A percentile compares a stretch with the other conserved stretches of the same genome.
phyloP scores from a whole-genome alignment of 1,140 invertebrate genomes.

The Diorhabda sublineata region DNA sequence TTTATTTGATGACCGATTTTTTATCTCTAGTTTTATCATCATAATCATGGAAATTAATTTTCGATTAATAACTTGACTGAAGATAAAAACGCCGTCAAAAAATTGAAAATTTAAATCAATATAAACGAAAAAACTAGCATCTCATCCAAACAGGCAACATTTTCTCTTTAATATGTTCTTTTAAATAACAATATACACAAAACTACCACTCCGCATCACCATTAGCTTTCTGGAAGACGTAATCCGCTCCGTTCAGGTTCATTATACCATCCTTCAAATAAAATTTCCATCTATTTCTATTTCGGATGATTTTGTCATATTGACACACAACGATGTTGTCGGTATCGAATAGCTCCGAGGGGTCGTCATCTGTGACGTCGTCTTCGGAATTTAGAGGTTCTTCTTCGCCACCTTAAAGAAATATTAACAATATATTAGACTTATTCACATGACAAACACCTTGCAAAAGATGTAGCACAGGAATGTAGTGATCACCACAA shows the following conservation, averaged over 20 bases:
- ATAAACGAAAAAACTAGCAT: background rate
- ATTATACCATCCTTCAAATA: conserved; percentile 99
- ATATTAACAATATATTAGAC: background rate
- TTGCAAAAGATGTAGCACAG: no score
- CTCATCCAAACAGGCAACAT: background rate
- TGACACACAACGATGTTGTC: conserved; percentile 99
- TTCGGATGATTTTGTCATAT: conserved; percentile 98
- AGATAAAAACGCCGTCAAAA: no score
- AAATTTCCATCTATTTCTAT: conserved; percentile 99
- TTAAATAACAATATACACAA: no score
- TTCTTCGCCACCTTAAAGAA: conserved; percentile 61
- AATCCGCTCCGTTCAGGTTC: conserved; percentile 97
- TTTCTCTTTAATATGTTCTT: no score
- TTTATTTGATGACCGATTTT: no score
- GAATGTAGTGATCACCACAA: no score
- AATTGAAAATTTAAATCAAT: no score
- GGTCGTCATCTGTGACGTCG: conserved; percentile 96
- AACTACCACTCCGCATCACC: conserved; percentile 97
- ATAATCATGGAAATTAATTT: no score
- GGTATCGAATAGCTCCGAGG: conserved; percentile 91
- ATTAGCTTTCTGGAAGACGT: conserved; percentile 97
- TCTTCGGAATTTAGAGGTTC: conserved; percentile 94
- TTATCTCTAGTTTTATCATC: no score
- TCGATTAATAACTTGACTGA: no score
- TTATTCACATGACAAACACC: no score